Conservation (phyloP, 2,888 invertebrate genomes). For the Notodonta ziczac region DNA sequence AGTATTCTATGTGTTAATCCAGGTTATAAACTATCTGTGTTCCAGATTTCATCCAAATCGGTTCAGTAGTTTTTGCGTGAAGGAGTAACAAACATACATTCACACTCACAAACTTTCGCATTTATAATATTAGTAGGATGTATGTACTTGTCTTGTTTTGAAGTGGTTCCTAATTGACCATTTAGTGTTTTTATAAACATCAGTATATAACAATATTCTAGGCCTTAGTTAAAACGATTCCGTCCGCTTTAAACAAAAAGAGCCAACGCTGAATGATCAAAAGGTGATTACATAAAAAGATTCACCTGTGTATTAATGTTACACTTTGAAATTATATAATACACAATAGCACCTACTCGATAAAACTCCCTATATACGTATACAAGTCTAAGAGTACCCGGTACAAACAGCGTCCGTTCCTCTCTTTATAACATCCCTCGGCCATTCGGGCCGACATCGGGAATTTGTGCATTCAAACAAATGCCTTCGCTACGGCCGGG, state of each 20-base stretch:
- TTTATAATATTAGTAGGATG: no score
- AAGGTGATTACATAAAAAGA: background rate
- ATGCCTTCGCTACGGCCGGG: conserved; percentile 21
- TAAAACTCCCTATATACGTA: background rate
- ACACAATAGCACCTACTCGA: background rate
- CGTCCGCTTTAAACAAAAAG: background rate
- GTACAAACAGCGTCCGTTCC: conserved; percentile 18
- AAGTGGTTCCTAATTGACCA: no score
- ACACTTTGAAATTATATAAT: background rate
- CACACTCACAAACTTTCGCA: no score
- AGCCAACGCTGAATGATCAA: background rate
- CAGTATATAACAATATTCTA: no score
- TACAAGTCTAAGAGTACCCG: background rate
- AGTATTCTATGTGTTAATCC: no score
- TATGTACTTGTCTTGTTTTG: no score
- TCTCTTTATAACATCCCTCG: conserved; percentile 53
- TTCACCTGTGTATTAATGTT: background rate
- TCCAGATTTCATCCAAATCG: no score
- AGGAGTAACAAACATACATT: no score
- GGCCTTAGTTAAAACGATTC: no score
- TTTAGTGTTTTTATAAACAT: no score
- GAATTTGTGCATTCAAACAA: conserved; percentile 51
- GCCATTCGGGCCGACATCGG: conserved; percentile 40
- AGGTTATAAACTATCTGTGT: no score
- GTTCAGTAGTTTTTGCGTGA: no score